A percentile compares a stretch with the other conserved stretches of the same genome.
Conservation (phyloP, 2,797 vertebrate species). For the Craterocephalus amniculus region DNA sequence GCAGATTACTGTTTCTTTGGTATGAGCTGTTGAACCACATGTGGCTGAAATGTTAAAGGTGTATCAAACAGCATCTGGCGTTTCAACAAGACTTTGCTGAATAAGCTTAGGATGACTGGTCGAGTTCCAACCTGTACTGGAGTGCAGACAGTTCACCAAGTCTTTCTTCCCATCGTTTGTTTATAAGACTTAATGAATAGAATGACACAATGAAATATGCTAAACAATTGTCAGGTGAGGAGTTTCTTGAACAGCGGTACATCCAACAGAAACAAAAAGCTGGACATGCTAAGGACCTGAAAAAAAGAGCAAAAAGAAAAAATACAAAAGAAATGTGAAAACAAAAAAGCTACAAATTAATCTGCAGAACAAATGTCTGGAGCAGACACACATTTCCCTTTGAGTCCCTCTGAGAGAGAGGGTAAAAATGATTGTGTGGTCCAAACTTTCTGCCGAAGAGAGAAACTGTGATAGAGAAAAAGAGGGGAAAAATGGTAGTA, state of each 20-base stretch:
- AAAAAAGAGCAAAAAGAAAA: neutral
- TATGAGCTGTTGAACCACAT: neutral
- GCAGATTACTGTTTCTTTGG: neutral
- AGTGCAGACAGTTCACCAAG: neutral
- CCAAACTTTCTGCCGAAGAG: conserved; percentile 27
- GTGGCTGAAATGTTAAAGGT: neutral
- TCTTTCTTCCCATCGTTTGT: neutral
- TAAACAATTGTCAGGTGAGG: neutral
- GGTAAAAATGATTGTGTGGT: conserved; percentile 27
- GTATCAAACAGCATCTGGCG: neutral
- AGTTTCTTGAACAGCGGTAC: neutral
- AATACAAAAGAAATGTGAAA: conserved; percentile 24
- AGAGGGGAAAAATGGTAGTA: neutral
- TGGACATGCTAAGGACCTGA: neutral
- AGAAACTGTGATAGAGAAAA: conserved; percentile 20
- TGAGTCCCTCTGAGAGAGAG: conserved; percentile 17
- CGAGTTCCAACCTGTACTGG: conserved; percentile 25
- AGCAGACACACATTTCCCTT: conserved; percentile 25
- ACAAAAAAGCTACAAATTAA: conserved; percentile 16
- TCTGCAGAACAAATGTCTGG: conserved; percentile 50
- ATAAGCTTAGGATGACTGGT: neutral
- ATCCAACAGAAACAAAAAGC: neutral
- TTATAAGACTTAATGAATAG: neutral
- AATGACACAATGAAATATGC: neutral
- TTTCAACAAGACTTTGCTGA: neutral